These are phyloP conservation scores for Sphenopsis melanotis DNA, from an alignment of 2,797 vertebrate species.

Conservation along the genomic window DNA sequence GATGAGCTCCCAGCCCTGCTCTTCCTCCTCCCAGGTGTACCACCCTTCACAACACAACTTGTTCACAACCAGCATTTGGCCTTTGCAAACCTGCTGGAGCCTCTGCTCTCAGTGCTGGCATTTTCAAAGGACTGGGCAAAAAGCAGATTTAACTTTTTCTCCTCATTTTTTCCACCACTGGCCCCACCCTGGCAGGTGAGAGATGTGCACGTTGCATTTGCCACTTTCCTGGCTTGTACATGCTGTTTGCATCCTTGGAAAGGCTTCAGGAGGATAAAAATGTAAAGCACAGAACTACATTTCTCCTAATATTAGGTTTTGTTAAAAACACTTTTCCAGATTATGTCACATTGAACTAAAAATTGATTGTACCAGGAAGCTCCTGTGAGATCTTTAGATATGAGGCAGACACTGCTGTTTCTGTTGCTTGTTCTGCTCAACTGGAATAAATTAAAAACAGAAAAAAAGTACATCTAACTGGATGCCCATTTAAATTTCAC, in stretches of 20 bases:
- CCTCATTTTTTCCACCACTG: background rate
- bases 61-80: background rate
- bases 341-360: conserved; percentile 18
- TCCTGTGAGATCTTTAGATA: conserved; percentile 1
- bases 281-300: background rate
- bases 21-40: background rate
- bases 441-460: background rate
- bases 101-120: background rate
- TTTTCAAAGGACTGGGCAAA: background rate
- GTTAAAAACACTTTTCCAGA: background rate
- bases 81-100: background rate
- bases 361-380: conserved; percentile 39
- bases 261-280: background rate
- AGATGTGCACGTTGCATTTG: accelerated
- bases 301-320: background rate
- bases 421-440: background rate
- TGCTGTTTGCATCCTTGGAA: background rate
- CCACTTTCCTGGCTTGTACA: background rate
- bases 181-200: background rate
- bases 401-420: background rate
- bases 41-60: background rate
- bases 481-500: conserved; percentile 15
- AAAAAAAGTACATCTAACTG: background rate
- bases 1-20: background rate
- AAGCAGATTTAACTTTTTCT: background rate